Percentiles rank a stretch among this genome's conserved stretches.
Evolutionary conservation across 1,140 invertebrate genomes (phyloP).

Genomic region (Neodiprion virginianus): DNA sequence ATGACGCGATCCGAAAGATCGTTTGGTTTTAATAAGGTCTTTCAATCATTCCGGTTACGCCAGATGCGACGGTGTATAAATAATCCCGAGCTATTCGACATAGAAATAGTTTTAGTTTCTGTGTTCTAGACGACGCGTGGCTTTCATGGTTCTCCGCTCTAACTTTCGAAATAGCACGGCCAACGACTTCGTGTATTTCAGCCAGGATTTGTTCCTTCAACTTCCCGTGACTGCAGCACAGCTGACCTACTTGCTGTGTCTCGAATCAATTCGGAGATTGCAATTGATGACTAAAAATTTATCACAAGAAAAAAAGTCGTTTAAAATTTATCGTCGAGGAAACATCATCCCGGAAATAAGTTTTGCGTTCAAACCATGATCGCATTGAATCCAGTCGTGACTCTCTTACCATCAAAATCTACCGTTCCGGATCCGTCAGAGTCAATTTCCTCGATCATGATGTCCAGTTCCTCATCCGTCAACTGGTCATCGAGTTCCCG

Average conservation of each 20-base stretch:
- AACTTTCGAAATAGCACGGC: neutral
- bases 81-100: constrained; percentile 1
- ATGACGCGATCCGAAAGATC: neutral
- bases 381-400: neutral
- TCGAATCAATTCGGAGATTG: neutral
- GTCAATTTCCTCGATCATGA: constrained; percentile 97
- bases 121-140: neutral
- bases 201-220: neutral
- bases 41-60: neutral
- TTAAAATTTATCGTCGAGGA: neutral
- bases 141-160: neutral
- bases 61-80: constrained; percentile 4
- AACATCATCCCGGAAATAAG: neutral
- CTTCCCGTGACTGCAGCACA: neutral
- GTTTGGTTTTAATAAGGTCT: neutral
- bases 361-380: neutral
- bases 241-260: neutral
- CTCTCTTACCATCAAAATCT: constrained; percentile 74
- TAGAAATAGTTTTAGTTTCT: neutral
- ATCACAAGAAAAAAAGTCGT: neutral
- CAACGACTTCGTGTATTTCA: neutral
- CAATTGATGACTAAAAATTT: neutral
- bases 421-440: constrained; percentile 91
- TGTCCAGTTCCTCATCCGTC: constrained; percentile 89
- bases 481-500: constrained; percentile 92